These are phyloP conservation scores for Theropithecus gelada DNA, from an alignment of 2,113 vertebrate species.

Conservation along the genomic window DNA sequence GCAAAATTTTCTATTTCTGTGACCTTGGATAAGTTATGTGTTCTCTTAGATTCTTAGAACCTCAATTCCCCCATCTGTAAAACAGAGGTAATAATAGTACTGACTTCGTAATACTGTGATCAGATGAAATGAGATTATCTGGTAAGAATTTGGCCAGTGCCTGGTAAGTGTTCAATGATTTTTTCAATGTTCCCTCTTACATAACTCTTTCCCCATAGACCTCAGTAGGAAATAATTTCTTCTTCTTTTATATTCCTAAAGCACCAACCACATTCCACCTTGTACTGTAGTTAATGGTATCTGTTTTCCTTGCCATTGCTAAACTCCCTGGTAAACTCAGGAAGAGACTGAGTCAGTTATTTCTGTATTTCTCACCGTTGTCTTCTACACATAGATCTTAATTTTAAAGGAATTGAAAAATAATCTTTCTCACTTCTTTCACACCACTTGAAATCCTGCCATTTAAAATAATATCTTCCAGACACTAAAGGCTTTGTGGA, in stretches of 20 bases:
- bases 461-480: not conserved
- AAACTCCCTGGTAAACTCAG: conserved; percentile 12
- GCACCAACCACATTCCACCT: not conserved
- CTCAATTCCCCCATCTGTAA: not conserved
- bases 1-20: not conserved
- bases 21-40: not conserved
- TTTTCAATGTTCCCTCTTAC: not conserved
- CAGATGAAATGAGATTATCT: not conserved
- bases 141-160: conserved; percentile 1
- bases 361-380: conserved; percentile 48
- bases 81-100: conserved; percentile 12
- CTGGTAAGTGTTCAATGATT: not conserved
- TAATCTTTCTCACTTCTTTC: conserved; percentile 2
- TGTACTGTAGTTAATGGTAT: not conserved
- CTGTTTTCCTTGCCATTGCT: not conserved
- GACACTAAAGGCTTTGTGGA: not conserved
- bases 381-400: conserved; percentile 35
- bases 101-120: not conserved
- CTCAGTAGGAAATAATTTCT: not conserved
- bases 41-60: conserved; percentile 23
- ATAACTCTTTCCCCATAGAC: not conserved
- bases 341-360: conserved; percentile 21
- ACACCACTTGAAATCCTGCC: conserved; percentile 19
- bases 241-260: not conserved
- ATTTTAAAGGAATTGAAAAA: conserved; percentile 55